Percentiles rank a stretch among this genome's conserved stretches.
Evolutionary conservation across 2,797 vertebrate species (phyloP).

Genomic region (Thunnus albacares): DNA sequence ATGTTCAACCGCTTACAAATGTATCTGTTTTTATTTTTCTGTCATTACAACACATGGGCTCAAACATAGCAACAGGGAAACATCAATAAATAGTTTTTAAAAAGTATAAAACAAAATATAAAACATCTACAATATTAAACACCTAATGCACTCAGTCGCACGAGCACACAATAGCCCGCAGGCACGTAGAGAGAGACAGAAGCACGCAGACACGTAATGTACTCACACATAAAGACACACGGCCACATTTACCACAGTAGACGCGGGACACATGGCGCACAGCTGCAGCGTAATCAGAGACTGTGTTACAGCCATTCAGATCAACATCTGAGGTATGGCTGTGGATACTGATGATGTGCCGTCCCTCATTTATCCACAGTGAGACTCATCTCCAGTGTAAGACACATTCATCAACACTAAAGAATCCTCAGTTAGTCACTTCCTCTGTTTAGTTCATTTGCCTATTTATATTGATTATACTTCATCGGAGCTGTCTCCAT

Average conservation of each 20-base stretch:
- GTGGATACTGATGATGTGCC: conserved; percentile 54
- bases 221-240: conserved; percentile 39
- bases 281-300: conserved; percentile 80
- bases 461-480: conserved; percentile 23
- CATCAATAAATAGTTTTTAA: conserved; percentile 58
- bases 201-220: conserved; percentile 33
- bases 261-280: conserved; percentile 64
- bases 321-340: conserved; percentile 55
- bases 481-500: conserved; percentile 4
- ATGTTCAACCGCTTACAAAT: conserved; percentile 16
- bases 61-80: conserved; percentile 17
- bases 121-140: conserved; percentile 43
- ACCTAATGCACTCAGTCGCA: conserved; percentile 50
- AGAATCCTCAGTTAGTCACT: conserved; percentile 21
- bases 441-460: conserved; percentile 36
- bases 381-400: conserved; percentile 20
- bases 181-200: conserved; percentile 35
- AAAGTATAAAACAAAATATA: conserved; percentile 44
- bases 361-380: conserved; percentile 36
- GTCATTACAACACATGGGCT: conserved; percentile 36
- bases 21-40: conserved; percentile 55
- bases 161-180: conserved; percentile 37
- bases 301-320: conserved; percentile 46
- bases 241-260: conserved; percentile 60
- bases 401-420: conserved; percentile 40